A percentile compares a stretch with the other conserved stretches of the same genome.
Evolutionary conservation across 2,888 invertebrate genomes (phyloP).

Genomic region (Dinocampus coccinellae): DNA sequence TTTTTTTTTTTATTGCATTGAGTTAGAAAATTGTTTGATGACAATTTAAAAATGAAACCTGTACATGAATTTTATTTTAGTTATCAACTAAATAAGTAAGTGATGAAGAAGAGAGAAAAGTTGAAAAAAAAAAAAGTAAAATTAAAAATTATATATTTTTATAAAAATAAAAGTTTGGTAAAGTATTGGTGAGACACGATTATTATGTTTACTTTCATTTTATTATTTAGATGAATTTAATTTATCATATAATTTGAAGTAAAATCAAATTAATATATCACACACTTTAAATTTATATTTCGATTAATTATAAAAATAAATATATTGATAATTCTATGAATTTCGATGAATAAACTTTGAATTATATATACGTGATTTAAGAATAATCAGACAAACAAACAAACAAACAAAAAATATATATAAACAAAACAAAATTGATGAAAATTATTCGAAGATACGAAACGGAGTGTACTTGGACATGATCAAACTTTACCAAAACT

Average conservation of each 20-base stretch:
- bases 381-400: not conserved
- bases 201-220: conserved; percentile 41
- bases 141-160: conserved; percentile 16
- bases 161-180: conserved; percentile 34
- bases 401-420: conserved; percentile 8
- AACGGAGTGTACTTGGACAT: conserved; percentile 25
- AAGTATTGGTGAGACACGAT: conserved; percentile 47
- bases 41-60: not conserved
- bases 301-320: too few relatives aligned
- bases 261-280: too few relatives aligned
- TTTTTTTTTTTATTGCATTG: not conserved
- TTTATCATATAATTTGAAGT: conserved; percentile 3
- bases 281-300: too few relatives aligned
- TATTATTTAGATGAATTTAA: not conserved
- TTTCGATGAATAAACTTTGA: not conserved
- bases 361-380: not conserved
- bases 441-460: conserved; percentile 21
- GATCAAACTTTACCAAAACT: conserved; percentile 24
- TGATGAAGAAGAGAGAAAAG: conserved; percentile 7
- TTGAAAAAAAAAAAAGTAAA: too few relatives aligned
- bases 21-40: not conserved
- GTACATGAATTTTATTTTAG: not conserved
- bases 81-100: not conserved
- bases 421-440: conserved; percentile 28
- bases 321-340: too few relatives aligned